Evolutionary conservation across 2,113 vertebrate species (phyloP).

Genomic region (Ameiurus melas): DNA sequence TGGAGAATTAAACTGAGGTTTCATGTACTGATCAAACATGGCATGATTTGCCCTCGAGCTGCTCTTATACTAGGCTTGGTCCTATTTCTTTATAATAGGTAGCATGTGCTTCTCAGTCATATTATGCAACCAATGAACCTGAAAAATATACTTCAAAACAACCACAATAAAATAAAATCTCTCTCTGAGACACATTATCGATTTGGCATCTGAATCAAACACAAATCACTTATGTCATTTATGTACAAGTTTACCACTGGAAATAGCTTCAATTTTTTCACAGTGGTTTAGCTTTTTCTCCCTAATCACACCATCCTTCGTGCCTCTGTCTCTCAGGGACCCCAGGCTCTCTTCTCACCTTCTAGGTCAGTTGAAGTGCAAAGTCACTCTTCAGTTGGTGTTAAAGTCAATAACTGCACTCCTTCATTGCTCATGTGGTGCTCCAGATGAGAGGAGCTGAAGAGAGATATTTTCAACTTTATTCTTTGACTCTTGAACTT

Average conservation of each 20-base stretch:
- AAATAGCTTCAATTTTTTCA: neutral
- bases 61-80: neutral
- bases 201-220: neutral
- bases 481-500: constrained; percentile 59
- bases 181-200: neutral
- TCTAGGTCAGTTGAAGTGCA: constrained; percentile 39
- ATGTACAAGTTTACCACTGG: neutral
- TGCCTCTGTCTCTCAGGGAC: constrained; percentile 21
- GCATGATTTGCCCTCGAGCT: neutral
- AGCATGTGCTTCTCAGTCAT: constrained; percentile 4
- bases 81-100: constrained; percentile 16
- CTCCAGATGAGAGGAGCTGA: constrained; percentile 30
- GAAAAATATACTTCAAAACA: constrained; percentile 22
- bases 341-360: constrained; percentile 9
- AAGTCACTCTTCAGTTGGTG: constrained; percentile 34
- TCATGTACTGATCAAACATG: neutral
- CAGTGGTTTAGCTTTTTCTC: neutral
- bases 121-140: neutral
- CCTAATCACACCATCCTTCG: neutral
- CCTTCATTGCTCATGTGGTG: neutral
- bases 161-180: neutral
- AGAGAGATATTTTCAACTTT: constrained; percentile 62
- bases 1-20: neutral
- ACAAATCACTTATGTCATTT: neutral
- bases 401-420: constrained; percentile 22